Percentiles rank a stretch among this genome's conserved stretches.
Evolutionary conservation across 2,797 vertebrate species (phyloP).

Genomic region (Menidia menidia): DNA sequence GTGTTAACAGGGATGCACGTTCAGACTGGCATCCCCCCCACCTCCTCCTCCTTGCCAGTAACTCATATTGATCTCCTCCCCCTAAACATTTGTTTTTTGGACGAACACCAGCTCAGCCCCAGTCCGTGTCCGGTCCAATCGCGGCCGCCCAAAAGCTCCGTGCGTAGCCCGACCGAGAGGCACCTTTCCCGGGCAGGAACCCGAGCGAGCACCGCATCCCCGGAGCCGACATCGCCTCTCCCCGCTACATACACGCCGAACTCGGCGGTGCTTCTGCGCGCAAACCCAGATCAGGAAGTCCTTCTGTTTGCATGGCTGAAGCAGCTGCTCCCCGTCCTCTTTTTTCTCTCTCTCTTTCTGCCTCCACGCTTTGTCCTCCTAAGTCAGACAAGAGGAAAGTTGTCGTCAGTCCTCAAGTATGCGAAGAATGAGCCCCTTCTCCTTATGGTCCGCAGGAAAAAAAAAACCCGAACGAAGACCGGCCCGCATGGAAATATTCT

Average conservation of each 20-base stretch:
- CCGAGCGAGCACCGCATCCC: slow-evolving; percentile 67
- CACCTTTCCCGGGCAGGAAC: slow-evolving; percentile 63
- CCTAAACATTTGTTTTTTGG: slow-evolving; percentile 60
- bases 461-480: slow-evolving; percentile 2
- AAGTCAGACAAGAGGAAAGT: slow-evolving; percentile 72
- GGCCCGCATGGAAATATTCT: slow-evolving; percentile 16
- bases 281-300: slow-evolving; percentile 34
- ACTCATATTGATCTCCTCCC: slow-evolving; percentile 68
- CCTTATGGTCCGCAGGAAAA: slow-evolving; percentile 42
- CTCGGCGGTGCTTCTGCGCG: slow-evolving; percentile 19
- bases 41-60: slow-evolving; percentile 26
- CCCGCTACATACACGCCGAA: slow-evolving; percentile 29
- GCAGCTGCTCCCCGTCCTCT: neutral
- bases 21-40: slow-evolving; percentile 42
- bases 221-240: slow-evolving; percentile 60
- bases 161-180: slow-evolving; percentile 66
- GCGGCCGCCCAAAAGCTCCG: slow-evolving; percentile 67
- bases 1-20: slow-evolving; percentile 22
- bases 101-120: slow-evolving; percentile 76
- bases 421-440: slow-evolving; percentile 58
- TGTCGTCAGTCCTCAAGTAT: slow-evolving; percentile 79
- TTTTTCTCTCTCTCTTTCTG: neutral
- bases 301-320: slow-evolving; percentile 41
- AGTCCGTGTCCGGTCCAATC: slow-evolving; percentile 81
- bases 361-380: slow-evolving; percentile 15